Base-by-base conservation (phyloP, 2,888 invertebrate genomes). In the Drosophila mercatorum region DNA sequence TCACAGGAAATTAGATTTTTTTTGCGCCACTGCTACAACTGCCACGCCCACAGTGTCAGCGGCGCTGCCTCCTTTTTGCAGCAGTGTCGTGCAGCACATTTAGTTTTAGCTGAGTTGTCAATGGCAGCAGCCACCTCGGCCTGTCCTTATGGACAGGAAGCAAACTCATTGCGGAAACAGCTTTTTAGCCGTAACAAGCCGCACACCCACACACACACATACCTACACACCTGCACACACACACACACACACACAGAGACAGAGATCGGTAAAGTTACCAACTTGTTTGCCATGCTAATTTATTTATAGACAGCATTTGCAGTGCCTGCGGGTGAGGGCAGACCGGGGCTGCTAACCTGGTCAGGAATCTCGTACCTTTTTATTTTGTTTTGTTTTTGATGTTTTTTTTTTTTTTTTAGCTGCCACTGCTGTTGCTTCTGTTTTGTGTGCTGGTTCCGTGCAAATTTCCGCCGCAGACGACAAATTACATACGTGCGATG, bases 1-100 rank as follows among this genome's bases (percentile, higher is more conserved):
- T 91, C 87, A 86, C 87, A 91, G 91, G 90, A 91, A 90, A 90
- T 89, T 90, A 81, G 83, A 75, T 83, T 83, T 89, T 83, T 84
- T 83, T 69, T 47, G 59, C 49, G 64, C 64, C 11, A 49, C 59
- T 52, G 58, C 44, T 52, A 56, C 51, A 46, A 28, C 61, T 68
- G 71, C 64, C 68, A 71, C 77, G 76, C 83, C 75, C 52, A 49
- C 68, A 62, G 51, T 60, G 56, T 73, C 74, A 74, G 47, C 11
- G 51, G 34, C 26, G 52, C 38, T 22, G 49, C 58, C 26, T 26
- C n/a, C 53, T 10, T 22, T 40, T 40, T 65, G 56, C 51, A 46
- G 46, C 64, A 60, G 69, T 70, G 86, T 64, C 75, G 84, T 78
- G 78, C 80, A 72, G 66, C 77, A 67, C 87, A 87, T 88, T 84